A percentile compares a stretch with the other conserved stretches of the same genome.
Conservation (phyloP, 2,113 vertebrate genomes). For the Formicarius rufipectus region DNA sequence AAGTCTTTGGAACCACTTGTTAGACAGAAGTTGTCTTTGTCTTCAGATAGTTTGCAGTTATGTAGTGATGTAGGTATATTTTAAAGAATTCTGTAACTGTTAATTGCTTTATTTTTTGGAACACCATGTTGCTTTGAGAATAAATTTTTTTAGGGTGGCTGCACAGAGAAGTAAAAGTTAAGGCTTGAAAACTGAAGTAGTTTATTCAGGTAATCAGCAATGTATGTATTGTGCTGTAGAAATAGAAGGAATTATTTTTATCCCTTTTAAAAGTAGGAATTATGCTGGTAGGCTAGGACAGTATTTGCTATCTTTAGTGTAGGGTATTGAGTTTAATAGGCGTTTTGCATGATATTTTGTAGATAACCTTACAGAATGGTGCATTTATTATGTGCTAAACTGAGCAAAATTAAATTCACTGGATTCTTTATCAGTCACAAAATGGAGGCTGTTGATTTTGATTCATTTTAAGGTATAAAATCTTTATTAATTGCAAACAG, state of each 20-base stretch:
- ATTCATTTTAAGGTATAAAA: slow-evolving; percentile 89
- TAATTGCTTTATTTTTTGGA: slow-evolving; percentile 66
- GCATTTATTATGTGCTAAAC: slow-evolving; percentile 75
- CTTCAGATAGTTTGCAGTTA: slow-evolving; percentile 63
- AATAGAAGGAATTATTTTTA: slow-evolving; percentile 69
- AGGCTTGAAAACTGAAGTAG: slow-evolving; percentile 72
- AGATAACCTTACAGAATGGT: slow-evolving; percentile 76
- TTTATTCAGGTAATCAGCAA: slow-evolving; percentile 73
- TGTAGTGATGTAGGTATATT: slow-evolving; percentile 67
- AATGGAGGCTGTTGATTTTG: slow-evolving; percentile 90
- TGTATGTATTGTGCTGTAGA: slow-evolving; percentile 76
- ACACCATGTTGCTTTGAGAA: slow-evolving; percentile 69
- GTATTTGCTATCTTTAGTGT: slow-evolving; percentile 67
- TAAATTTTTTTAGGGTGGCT: slow-evolving; percentile 60
- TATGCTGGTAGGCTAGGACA: slow-evolving; percentile 65
- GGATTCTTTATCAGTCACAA: slow-evolving; percentile 81
- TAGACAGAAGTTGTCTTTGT: slow-evolving; percentile 70
- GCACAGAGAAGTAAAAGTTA: slow-evolving; percentile 60
- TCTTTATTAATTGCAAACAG: slow-evolving; percentile 97
- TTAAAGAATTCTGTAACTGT: slow-evolving; percentile 65
- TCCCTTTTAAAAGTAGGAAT: slow-evolving; percentile 63
- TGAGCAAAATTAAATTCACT: slow-evolving; percentile 76
- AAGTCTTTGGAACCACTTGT: slow-evolving; percentile 71
- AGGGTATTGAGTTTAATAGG: slow-evolving; percentile 73
- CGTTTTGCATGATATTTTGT: slow-evolving; percentile 82